Conservation (phyloP, 2,888 invertebrate species). For the Cataglyphis albicans region DNA sequence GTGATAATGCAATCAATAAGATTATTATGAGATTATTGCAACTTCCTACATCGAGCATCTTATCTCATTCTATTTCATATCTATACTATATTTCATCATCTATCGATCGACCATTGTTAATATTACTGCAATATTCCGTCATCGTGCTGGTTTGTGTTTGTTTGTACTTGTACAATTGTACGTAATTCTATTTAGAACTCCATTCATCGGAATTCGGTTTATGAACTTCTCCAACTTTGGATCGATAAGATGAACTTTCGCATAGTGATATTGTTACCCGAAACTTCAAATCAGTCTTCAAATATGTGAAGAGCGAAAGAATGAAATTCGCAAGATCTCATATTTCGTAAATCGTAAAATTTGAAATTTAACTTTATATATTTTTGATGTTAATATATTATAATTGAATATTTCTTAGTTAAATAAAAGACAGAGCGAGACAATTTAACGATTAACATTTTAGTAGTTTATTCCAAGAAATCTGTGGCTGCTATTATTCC, state of each 20-base stretch:
- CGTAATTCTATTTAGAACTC: constrained; percentile 30
- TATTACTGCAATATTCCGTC: constrained; percentile 23
- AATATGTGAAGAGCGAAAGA: not conserved
- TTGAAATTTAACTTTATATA: not conserved
- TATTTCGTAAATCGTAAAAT: not conserved
- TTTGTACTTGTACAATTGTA: constrained; percentile 15
- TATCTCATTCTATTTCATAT: not conserved
- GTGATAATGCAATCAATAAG: not conserved
- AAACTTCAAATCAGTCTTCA: constrained; percentile 6
- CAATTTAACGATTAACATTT: constrained; percentile 7
- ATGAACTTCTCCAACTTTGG: constrained; percentile 18
- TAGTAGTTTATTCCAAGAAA: not conserved
- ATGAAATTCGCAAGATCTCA: not conserved
- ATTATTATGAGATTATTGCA: not conserved
- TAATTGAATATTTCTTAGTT: not conserved
- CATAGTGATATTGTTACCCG: not conserved
- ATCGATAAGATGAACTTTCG: constrained; percentile 16
- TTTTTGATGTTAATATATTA: not conserved
- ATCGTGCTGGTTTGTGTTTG: constrained; percentile 24
- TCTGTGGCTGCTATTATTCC: constrained; percentile 4
- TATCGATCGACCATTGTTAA: constrained; percentile 24
- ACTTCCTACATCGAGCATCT: not conserved
- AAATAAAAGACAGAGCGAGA: not conserved
- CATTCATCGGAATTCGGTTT: constrained; percentile 25
- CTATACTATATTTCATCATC: not conserved